phyloP scores from a whole-genome alignment of 2,888 invertebrate species.

The Crossocerus cetratus region DNA sequence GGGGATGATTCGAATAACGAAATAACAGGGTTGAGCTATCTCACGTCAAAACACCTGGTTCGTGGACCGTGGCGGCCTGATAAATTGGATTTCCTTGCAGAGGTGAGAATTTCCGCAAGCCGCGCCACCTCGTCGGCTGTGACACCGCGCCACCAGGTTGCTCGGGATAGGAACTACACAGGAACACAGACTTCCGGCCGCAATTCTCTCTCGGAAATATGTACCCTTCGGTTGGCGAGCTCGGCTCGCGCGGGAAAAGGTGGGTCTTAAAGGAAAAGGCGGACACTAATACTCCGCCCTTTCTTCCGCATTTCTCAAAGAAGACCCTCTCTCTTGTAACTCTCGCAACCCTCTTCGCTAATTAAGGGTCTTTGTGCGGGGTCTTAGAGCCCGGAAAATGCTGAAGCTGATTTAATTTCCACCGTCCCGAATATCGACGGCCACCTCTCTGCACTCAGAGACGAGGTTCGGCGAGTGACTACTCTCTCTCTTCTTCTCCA shows the following conservation, averaged over 20 bases:
- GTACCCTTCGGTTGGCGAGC: neutral
- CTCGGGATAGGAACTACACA: neutral
- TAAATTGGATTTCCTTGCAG: conserved; percentile 13
- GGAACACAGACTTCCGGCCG: too few relatives aligned
- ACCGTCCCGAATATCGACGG: neutral
- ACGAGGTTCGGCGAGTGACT: neutral
- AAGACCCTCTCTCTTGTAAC: conserved; percentile 15
- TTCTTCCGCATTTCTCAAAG: conserved; percentile 7
- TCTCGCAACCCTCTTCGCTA: conserved; percentile 28
- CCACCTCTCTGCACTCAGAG: neutral
- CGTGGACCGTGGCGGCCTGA: neutral
- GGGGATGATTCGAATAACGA: conserved; percentile 13
- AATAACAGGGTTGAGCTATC: conserved; percentile 1
- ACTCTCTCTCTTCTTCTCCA: too few relatives aligned
- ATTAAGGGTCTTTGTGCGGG: conserved; percentile 34
- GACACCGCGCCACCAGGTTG: neutral
- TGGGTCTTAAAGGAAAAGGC: too few relatives aligned
- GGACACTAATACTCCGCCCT: neutral
- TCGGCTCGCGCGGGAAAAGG: too few relatives aligned
- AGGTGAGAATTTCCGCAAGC: conserved; percentile 10
- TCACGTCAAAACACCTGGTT: conserved; percentile 12
- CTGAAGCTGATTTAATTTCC: conserved; percentile 37
- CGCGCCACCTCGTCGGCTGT: neutral
- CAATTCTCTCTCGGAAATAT: conserved; percentile 1
- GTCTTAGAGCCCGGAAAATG: conserved; percentile 28